Percentiles rank a stretch among this genome's conserved stretches.
Conservation (phyloP, 1,140 invertebrate genomes). For the Solenopsis fugax region DNA sequence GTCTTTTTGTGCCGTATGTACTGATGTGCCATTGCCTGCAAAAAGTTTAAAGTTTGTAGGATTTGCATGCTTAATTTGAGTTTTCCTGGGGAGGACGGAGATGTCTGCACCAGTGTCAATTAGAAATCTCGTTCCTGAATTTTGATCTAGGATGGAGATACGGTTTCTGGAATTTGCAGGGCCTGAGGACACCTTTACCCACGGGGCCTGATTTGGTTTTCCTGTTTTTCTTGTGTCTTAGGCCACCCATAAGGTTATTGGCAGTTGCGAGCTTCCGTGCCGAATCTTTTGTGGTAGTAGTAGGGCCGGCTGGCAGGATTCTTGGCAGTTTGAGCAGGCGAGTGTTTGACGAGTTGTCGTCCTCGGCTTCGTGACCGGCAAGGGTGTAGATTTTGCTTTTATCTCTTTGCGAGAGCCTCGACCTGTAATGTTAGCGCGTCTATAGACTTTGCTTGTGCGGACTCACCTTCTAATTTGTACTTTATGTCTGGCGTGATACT, state of each 20-base stretch:
- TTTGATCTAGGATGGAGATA: not conserved
- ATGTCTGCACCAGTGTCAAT: not conserved
- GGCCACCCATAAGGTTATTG: not conserved
- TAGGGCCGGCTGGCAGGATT: not conserved
- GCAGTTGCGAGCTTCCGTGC: not conserved
- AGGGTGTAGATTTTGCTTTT: not conserved
- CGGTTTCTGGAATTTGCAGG: not conserved
- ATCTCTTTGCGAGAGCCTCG: not conserved
- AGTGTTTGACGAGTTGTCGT: too few species aligned
- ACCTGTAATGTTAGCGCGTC: not conserved
- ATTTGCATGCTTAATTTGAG: not conserved
- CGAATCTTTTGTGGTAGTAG: not conserved
- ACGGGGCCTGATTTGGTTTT: not conserved
- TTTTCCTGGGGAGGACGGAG: not conserved
- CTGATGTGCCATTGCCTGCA: conserved; percentile 20
- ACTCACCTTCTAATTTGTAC: too few species aligned
- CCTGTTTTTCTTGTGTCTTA: not conserved
- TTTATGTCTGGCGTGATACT: too few species aligned
- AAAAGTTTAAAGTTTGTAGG: not conserved
- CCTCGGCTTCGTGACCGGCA: not conserved
- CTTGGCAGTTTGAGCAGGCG: too few species aligned
- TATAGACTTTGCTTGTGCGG: too few species aligned
- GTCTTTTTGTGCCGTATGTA: not conserved
- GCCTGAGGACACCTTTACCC: not conserved
- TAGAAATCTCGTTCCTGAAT: not conserved